phyloP scores from a whole-genome alignment of 1,140 invertebrate species.

The Drosophila funebris region DNA sequence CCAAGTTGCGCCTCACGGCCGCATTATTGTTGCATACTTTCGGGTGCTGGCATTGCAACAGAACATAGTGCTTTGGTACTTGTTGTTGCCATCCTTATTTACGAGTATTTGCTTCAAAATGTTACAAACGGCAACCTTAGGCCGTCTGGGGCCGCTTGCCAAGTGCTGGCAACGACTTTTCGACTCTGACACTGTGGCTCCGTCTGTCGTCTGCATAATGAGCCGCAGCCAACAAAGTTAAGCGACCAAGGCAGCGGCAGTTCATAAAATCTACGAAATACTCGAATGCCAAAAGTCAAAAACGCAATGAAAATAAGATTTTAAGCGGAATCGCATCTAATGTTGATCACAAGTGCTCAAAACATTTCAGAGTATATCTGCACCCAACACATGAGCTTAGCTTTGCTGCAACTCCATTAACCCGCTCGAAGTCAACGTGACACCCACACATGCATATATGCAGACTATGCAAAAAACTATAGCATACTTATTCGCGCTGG shows the following conservation, averaged over 20 bases:
- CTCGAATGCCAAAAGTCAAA: slow-evolving; percentile 51
- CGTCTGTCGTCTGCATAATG: slow-evolving; percentile 59
- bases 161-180: slow-evolving; percentile 46
- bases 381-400: slow-evolving; percentile 32
- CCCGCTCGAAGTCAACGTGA: slow-evolving; percentile 35
- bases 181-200: not conserved
- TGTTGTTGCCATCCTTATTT: slow-evolving; percentile 58
- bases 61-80: slow-evolving; percentile 31
- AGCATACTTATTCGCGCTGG: slow-evolving; percentile 45
- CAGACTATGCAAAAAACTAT: slow-evolving; percentile 38
- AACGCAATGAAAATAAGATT: slow-evolving; percentile 53
- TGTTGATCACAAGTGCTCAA: slow-evolving; percentile 36
- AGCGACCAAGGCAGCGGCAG: slow-evolving; percentile 51
- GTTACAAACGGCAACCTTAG: slow-evolving; percentile 60
- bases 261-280: slow-evolving; percentile 64
- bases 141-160: slow-evolving; percentile 58
- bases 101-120: slow-evolving; percentile 73
- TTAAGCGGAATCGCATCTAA: slow-evolving; percentile 50
- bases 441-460: slow-evolving; percentile 36
- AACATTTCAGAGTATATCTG: not conserved
- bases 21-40: slow-evolving; percentile 59
- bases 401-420: slow-evolving; percentile 52
- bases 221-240: slow-evolving; percentile 60
- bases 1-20: slow-evolving; percentile 29
- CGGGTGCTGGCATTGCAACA: slow-evolving; percentile 47